A percentile compares a stretch with the other conserved stretches of the same genome.
Evolutionary conservation across 1,140 invertebrate genomes (phyloP).

Genomic region (Pseudoatta argentina): DNA sequence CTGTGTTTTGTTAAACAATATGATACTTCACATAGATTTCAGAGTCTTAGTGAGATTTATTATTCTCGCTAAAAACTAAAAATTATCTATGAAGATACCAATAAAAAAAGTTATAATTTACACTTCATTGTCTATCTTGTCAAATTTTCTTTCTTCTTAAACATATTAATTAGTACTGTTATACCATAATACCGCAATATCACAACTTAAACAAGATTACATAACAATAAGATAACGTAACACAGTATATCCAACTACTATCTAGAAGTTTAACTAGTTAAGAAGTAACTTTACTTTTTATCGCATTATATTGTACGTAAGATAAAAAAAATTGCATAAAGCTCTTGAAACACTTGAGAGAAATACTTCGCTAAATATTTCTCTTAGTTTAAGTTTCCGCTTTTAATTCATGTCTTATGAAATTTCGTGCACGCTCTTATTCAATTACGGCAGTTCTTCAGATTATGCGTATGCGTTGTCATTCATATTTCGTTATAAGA

Average conservation of each 20-base stretch:
- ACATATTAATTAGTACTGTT: constrained; percentile 7
- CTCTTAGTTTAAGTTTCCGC: not conserved
- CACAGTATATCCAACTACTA: not conserved
- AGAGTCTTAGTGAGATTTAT: not conserved
- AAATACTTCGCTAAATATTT: constrained; percentile 1
- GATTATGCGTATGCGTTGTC: constrained; percentile 26
- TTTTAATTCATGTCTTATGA: not conserved
- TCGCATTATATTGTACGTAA: constrained; percentile 46
- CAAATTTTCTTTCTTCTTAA: constrained; percentile 5
- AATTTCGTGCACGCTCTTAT: constrained; percentile 24
- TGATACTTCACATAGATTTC: not conserved
- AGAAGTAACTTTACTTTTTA: constrained; percentile 38
- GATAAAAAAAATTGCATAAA: constrained; percentile 8
- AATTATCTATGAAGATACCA: not conserved
- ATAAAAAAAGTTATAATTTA: constrained; percentile 40
- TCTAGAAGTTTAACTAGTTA: constrained; percentile 25
- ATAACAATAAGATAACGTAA: constrained; percentile 1
- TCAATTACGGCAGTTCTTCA: constrained; percentile 49
- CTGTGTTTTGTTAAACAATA: not conserved
- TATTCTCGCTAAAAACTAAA: not conserved
- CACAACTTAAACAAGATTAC: constrained; percentile 44
- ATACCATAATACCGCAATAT: constrained; percentile 28
- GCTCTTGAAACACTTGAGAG: constrained; percentile 14
- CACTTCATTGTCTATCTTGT: not conserved
- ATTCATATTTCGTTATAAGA: constrained; percentile 26